Conservation (phyloP, 2,888 invertebrate species). For the Anodontia alba region DNA sequence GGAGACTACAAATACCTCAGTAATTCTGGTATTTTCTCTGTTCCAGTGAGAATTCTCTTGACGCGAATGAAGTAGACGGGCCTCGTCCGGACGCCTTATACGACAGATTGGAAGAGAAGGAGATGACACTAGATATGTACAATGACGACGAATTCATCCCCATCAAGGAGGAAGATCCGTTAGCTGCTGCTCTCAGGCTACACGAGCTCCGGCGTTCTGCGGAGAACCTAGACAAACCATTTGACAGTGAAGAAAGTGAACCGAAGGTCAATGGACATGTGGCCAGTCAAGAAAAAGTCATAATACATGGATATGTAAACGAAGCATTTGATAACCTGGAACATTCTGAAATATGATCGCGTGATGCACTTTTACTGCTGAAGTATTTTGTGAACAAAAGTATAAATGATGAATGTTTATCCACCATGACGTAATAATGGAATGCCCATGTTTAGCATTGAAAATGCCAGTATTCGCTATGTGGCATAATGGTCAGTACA, state of each 20-base stretch:
- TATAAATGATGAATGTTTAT: no score
- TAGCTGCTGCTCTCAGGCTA: constrained; percentile 47
- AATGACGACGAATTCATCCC: constrained; percentile 33
- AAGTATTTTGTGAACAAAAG: no score
- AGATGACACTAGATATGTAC: constrained; percentile 52
- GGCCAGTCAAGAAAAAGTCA: neutral
- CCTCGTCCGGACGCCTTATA: neutral
- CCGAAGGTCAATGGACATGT: neutral
- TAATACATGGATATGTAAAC: neutral
- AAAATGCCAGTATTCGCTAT: no score
- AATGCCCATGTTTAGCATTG: no score
- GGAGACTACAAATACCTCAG: no score
- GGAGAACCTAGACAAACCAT: neutral
- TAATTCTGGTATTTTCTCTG: no score
- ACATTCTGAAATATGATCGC: constrained; percentile 8
- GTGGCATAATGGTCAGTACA: no score
- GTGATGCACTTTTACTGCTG: no score
- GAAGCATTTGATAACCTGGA: neutral
- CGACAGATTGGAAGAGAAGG: constrained; percentile 46
- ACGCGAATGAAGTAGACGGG: constrained; percentile 42
- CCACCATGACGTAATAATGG: no score
- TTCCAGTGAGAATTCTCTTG: constrained; percentile 52
- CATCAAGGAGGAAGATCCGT: constrained; percentile 22
- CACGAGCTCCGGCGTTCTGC: constrained; percentile 37
- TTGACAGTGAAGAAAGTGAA: neutral